phyloP scores from a whole-genome alignment of 2,888 invertebrate species.

The Drosophila neonasuta region DNA sequence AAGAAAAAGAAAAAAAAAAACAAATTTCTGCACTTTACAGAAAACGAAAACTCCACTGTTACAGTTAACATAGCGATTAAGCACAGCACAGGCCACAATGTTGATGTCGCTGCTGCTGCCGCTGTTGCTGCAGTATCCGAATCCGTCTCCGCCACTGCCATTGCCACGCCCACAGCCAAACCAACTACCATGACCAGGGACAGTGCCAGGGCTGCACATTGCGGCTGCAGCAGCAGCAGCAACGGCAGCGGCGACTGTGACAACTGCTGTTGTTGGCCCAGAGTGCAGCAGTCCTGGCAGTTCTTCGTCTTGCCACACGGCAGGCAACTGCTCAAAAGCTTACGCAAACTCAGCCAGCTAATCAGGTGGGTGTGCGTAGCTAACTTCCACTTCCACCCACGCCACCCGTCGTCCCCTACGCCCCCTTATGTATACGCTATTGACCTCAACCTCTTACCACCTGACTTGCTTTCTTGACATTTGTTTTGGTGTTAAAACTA shows the following conservation, averaged over 20 bases:
- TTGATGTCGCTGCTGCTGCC: slow-evolving; percentile 27
- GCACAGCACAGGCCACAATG: slow-evolving; percentile 36
- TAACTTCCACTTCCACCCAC: slow-evolving; percentile 2
- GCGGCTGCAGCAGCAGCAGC: slow-evolving; percentile 22
- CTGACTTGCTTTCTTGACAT: too few species aligned
- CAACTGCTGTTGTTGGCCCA: slow-evolving; percentile 22
- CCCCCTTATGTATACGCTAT: background rate
- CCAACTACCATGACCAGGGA: slow-evolving; percentile 28
- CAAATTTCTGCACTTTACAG: slow-evolving; percentile 64
- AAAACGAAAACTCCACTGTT: slow-evolving; percentile 47
- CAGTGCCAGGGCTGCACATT: slow-evolving; percentile 28
- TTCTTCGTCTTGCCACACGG: slow-evolving; percentile 46
- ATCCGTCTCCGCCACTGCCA: slow-evolving; percentile 26
- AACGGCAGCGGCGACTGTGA: background rate
- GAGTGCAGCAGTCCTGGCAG: slow-evolving; percentile 36
- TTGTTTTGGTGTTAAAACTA: too few species aligned
- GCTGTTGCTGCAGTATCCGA: slow-evolving; percentile 18
- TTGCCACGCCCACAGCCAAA: slow-evolving; percentile 18
- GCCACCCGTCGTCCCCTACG: background rate
- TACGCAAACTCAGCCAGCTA: slow-evolving; percentile 77
- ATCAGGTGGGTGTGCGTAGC: slow-evolving; percentile 76
- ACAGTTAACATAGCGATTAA: slow-evolving; percentile 51
- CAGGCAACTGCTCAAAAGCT: slow-evolving; percentile 68
- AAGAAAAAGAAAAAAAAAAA: slow-evolving; percentile 11
- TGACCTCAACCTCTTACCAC: background rate